Base-by-base conservation (phyloP, 2,113 vertebrate species). In the Prionailurus viverrinus region DNA sequence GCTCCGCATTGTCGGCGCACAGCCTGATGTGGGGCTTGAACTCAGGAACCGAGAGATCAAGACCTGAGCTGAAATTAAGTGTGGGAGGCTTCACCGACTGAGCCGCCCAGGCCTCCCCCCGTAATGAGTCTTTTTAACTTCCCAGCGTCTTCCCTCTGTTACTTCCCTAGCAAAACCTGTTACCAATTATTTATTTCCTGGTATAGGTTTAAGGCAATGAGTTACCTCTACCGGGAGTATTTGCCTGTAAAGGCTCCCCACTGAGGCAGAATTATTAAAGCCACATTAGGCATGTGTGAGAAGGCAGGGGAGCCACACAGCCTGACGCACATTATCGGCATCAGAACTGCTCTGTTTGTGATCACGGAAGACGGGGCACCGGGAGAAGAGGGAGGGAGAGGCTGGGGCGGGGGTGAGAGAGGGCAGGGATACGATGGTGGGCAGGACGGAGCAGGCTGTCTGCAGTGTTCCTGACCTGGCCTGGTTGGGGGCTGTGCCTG, bases 321-420 rank as follows among this genome's bases (percentile, higher is more conserved):
- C 36, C 2, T 1, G 4, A 83, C 10, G 21, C 41, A 82, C 5
- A 4, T 10, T 0, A 12, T 71, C 51, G 7, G 7, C 29, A 9
- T n/a, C 10, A 16, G 29, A 45, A 68, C 19, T 29, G 4, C 65
- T 23, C 45, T 11, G 41, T 71, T n/a, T 15, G 39, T 39, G 48
- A 84, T 21, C 39, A 27, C 5, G 33, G 69, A 45, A 3, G 21
- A n/a, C 29, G 89, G 51, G 27, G 68, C 79, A 7, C 4, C 1
- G 23, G 65, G 31, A 39, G 74, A 19, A 68, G 23, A 76, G 33
- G 31, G 23, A 45, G 14, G 68, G 21, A 78, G 31, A 41, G n/a
- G 8, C 5, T 0, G 36, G 2, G n/a, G 5, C 31, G 78, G 19
- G 5, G 12, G 71, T 11, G 13, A 33, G 61, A 13, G 27, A 36